Base-by-base conservation (phyloP, 64 coral and sea anemone species). In the Hydrozoanthus tunicans region DNA sequence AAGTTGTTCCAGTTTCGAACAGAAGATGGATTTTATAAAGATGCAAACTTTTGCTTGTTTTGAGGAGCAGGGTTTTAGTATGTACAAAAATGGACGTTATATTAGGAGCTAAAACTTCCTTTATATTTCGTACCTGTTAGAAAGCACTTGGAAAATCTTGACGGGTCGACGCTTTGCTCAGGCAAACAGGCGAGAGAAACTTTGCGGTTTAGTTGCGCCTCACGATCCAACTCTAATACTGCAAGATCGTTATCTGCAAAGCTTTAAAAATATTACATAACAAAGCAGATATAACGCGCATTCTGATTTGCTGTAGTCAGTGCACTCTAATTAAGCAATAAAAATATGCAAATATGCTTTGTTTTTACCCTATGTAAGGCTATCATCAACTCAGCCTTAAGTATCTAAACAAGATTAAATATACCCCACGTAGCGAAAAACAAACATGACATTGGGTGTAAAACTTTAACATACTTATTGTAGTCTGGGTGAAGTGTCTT, bases 221-320 rank as follows among this genome's bases (percentile, higher is more conserved):
- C 59, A 6, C 9, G 24, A 4, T 81, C 58, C 57, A 81, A 59
- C 59, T 81, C 79, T 59, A 81, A 63, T 11, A 81, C 79, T 12
- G 79, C 79, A 3, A 81, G 6, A 60, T 81, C 79, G 10, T 81
- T 81, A 24, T 81, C 79, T 81, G 79, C 79, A 81, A 81, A 81
- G 24, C 79, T 81, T 17, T 32, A 13, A 62, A n/a, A n/a, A 81
- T 43, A 43, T 43, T 43, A 43, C 32, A 43, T 43, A 43, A 43
- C 32, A 43, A 43, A 43, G 32, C 32, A 43, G 2, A 2, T 43
- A 43, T 43, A 43, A 43, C 32, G 32, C 32, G 2, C 32, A 43
- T 43, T 43, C 32, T 43, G 32, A 43, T 43, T 43, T 0, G 32
- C 32, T 43, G 32, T 43, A 43, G 2, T 43, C 32, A 43, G 32